phyloP scores from a whole-genome alignment of 2,113 vertebrate genomes.

The Oryctolagus cuniculus region mOryCun1.1 NC_091439.1:110828001-110828500 shows the following conservation, averaged over 20 bases:
- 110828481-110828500: too few relatives aligned
- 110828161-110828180: not conserved
- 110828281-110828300: too few relatives aligned
- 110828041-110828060: not conserved
- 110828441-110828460: not conserved
- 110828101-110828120: not conserved
- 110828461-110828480: not conserved
- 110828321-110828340: not conserved
- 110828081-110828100: not conserved
- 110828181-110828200: not conserved
- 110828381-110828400: not conserved
- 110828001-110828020: not conserved
- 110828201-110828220: not conserved
- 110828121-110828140: not conserved
- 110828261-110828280: not conserved
- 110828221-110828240: not conserved
- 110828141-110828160: not conserved
- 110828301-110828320: not conserved
- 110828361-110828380: not conserved
- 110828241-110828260: not conserved
- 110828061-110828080: not conserved
- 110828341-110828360: not conserved
- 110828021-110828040: not conserved
- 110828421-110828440: not conserved
- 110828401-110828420: not conserved